A percentile compares a stretch with the other conserved stretches of the same genome.
Evolutionary conservation across 2,888 invertebrate species (phyloP).

Genomic region (Microctonus aethiopoides): DNA sequence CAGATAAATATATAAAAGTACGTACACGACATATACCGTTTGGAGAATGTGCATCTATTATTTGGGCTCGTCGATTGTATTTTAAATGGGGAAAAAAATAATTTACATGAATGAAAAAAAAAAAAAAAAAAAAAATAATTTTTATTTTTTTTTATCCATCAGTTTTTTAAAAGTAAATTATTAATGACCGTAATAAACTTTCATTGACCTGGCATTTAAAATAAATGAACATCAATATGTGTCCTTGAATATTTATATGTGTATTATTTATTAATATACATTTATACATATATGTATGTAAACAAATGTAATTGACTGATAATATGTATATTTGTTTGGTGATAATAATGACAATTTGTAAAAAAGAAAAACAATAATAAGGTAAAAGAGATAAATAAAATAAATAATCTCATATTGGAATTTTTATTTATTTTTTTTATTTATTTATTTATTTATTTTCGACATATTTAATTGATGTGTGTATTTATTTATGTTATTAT

Average conservation of each 20-base stretch:
- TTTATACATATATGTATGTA: no score
- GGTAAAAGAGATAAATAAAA: no score
- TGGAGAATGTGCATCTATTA: background rate
- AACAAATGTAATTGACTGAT: background rate
- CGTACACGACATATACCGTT: conserved; percentile 3
- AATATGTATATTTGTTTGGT: background rate
- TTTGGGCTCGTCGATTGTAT: background rate
- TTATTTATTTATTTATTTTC: no score
- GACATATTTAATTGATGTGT: no score
- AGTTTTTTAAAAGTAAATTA: background rate
- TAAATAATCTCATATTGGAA: no score
- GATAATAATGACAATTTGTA: background rate
- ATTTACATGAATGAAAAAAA: background rate
- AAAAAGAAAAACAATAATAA: no score
- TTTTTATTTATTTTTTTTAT: no score
- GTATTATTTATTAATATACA: no score
- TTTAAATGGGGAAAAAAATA: background rate
- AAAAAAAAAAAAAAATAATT: no score
- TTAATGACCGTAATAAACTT: background rate
- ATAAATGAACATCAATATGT: background rate
- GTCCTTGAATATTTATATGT: background rate
- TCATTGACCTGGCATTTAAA: background rate
- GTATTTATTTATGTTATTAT: no score
- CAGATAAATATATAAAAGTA: conserved; percentile 30
- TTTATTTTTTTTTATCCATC: background rate